Conservation (phyloP, 2,797 vertebrate genomes). For the Geotrypetes seraphini region DNA sequence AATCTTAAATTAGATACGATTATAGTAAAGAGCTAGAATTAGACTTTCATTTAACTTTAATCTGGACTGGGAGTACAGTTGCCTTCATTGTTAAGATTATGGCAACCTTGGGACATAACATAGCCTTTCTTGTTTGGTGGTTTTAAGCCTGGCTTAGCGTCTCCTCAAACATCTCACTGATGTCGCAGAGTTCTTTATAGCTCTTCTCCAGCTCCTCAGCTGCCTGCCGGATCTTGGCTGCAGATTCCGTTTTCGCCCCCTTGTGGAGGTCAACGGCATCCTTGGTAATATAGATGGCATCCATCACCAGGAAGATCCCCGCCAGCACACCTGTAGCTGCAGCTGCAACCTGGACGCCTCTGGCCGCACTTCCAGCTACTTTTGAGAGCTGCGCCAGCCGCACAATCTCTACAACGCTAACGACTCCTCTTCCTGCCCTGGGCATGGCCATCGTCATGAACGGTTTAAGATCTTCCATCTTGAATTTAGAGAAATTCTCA, state of each 20-base stretch:
- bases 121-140: too few relatives aligned
- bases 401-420: constrained; percentile 56
- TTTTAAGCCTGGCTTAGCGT: too few relatives aligned
- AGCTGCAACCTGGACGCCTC: constrained; percentile 54
- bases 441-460: too few relatives aligned
- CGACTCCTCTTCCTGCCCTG: constrained; percentile 50
- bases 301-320: constrained; percentile 56
- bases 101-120: too few relatives aligned
- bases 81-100: too few relatives aligned
- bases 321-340: constrained; percentile 60
- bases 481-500: too few relatives aligned
- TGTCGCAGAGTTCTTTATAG: constrained; percentile 50
- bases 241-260: constrained; percentile 60
- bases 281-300: constrained; percentile 62
- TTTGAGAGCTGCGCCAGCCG: constrained; percentile 53
- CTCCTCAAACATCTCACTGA: too few relatives aligned
- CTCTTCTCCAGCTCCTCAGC: constrained; percentile 52
- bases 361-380: constrained; percentile 49
- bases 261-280: constrained; percentile 56
- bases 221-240: constrained; percentile 53
- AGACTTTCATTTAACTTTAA: too few relatives aligned
- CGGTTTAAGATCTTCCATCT: too few relatives aligned
- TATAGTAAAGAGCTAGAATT: too few relatives aligned
- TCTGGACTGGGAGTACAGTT: too few relatives aligned
- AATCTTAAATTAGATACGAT: too few relatives aligned